Conservation (phyloP, 2,797 vertebrate species). For the Typhlichthys eigenmanni region DNA sequence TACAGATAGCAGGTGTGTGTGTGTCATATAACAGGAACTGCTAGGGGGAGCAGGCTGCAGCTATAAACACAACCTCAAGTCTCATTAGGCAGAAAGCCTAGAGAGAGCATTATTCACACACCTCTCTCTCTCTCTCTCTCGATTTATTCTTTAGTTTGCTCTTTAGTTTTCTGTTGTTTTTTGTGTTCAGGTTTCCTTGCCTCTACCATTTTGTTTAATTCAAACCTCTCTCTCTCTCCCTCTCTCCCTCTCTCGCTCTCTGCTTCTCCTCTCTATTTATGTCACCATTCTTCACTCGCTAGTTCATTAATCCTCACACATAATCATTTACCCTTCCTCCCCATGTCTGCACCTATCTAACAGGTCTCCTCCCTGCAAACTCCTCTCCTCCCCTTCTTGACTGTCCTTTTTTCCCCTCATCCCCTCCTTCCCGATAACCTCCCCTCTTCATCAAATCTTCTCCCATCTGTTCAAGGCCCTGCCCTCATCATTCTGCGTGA, state of each 20-base stretch:
- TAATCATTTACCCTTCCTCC: not conserved
- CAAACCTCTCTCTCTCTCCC: not conserved
- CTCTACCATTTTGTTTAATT: not conserved
- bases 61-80: constrained; percentile 48
- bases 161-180: constrained; percentile 12
- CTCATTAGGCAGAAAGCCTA: constrained; percentile 54
- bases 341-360: not conserved
- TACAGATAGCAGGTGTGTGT: not conserved
- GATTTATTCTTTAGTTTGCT: constrained; percentile 5
- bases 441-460: not conserved
- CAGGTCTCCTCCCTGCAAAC: not conserved
- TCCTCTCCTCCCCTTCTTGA: not conserved
- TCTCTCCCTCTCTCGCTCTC: constrained; percentile 7
- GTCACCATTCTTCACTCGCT: not conserved
- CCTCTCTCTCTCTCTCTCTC: constrained; percentile 10
- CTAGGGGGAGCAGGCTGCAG: constrained; percentile 32
- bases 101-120: constrained; percentile 41
- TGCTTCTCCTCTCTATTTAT: not conserved
- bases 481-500: constrained; percentile 26
- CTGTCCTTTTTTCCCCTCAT: not conserved
- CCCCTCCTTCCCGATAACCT: no score
- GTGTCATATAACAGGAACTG: constrained; percentile 26
- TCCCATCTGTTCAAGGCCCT: constrained; percentile 8
- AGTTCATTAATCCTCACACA: no score
- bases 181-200: constrained; percentile 4